Conservation (phyloP, 2,888 invertebrate genomes). For the Trilocha varians region DNA sequence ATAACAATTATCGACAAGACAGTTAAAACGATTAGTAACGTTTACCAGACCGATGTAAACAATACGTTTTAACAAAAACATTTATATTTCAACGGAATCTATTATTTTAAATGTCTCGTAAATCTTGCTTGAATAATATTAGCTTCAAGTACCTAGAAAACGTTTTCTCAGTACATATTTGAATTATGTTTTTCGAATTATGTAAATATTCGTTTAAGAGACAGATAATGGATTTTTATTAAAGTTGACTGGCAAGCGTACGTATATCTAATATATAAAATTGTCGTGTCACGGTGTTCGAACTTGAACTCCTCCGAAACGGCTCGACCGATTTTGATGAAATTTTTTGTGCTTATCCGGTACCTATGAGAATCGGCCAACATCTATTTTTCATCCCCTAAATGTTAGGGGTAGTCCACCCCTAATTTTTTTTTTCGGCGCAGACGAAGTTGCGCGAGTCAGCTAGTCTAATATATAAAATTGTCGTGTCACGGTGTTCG, state of each 20-base stretch:
- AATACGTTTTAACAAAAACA: slow-evolving; percentile 3
- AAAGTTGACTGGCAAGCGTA: neutral
- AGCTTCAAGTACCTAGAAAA: slow-evolving; percentile 1
- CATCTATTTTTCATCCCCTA: no score
- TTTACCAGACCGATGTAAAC: slow-evolving; percentile 14
- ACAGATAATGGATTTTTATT: neutral
- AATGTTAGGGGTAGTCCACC: no score
- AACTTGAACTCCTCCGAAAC: no score
- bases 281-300: no score
- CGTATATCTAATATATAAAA: no score
- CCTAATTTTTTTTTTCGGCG: no score
- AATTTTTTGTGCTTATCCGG: no score
- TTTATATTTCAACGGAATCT: slow-evolving; percentile 4
- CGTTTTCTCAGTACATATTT: neutral
- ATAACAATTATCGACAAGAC: slow-evolving; percentile 27
- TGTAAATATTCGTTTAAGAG: neutral
- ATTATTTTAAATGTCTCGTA: slow-evolving; percentile 7
- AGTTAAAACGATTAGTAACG: slow-evolving; percentile 21
- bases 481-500: no score
- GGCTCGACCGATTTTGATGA: no score
- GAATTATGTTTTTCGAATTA: neutral
- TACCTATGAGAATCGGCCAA: no score
- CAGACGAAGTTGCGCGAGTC: no score
- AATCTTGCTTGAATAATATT: slow-evolving; percentile 7
- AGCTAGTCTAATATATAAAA: no score